Conservation (phyloP, 2,888 invertebrate species). For the Terebella lapidaria region DNA sequence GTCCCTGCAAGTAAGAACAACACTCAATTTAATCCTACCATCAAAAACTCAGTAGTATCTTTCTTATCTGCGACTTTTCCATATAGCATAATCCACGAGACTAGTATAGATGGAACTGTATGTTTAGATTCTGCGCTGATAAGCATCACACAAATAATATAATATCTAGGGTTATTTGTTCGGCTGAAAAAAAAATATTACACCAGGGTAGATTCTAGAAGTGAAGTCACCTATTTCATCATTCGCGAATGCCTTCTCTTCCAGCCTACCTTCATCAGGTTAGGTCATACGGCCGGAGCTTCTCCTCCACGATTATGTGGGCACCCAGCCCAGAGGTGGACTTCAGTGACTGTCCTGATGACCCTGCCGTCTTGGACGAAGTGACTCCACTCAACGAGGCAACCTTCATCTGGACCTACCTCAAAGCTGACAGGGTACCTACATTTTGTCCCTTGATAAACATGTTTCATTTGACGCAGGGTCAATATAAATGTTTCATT, state of each 20-base stretch:
- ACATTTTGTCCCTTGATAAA: too few relatives aligned
- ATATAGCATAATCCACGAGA: too few relatives aligned
- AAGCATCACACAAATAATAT: too few relatives aligned
- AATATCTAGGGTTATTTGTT: too few relatives aligned
- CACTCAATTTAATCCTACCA: neutral
- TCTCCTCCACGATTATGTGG: slow-evolving; percentile 46
- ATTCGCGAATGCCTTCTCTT: slow-evolving; percentile 1
- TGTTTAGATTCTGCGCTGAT: too few relatives aligned
- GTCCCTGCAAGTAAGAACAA: slow-evolving; percentile 40
- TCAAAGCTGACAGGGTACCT: slow-evolving; percentile 35
- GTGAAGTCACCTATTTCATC: neutral
- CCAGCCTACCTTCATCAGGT: slow-evolving; percentile 47
- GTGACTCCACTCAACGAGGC: slow-evolving; percentile 31
- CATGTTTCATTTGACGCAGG: too few relatives aligned
- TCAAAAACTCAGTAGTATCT: neutral
- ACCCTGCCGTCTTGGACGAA: slow-evolving; percentile 12
- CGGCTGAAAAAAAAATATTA: too few relatives aligned
- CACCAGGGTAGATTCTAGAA: neutral
- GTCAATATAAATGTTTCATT: too few relatives aligned
- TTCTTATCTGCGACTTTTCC: neutral
- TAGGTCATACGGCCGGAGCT: slow-evolving; percentile 45
- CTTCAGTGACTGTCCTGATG: slow-evolving; percentile 32
- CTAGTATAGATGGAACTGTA: too few relatives aligned
- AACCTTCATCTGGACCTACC: slow-evolving; percentile 39
- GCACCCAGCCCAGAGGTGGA: slow-evolving; percentile 31